A percentile compares a stretch with the other conserved stretches of the same genome.
phyloP scores from a whole-genome alignment of 2,113 vertebrate genomes.

The Lamprologus ornatipinnis region DNA sequence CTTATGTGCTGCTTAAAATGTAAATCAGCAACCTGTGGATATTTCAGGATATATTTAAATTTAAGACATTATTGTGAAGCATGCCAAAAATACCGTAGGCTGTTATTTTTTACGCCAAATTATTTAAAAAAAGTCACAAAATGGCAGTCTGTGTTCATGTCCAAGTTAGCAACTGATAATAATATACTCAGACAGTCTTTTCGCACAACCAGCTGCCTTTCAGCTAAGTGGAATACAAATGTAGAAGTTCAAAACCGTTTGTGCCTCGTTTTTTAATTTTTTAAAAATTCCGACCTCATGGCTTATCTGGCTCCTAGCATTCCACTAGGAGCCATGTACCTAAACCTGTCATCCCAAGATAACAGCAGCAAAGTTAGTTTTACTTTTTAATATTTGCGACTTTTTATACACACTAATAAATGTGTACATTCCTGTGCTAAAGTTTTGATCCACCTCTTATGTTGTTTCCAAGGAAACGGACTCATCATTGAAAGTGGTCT shows the following conservation, averaged over 20 bases:
- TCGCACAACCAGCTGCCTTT: background rate
- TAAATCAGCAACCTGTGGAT: background rate
- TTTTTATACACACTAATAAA: background rate
- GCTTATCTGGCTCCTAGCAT: background rate
- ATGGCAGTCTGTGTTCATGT: background rate
- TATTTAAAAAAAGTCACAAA: background rate
- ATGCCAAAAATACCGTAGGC: background rate
- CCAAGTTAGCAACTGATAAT: background rate
- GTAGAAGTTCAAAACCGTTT: background rate
- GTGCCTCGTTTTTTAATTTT: background rate
- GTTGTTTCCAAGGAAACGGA: background rate
- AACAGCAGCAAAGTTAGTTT: background rate
- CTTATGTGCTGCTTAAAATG: background rate
- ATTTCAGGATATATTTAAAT: background rate
- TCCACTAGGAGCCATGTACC: background rate
- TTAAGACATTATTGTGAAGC: background rate
- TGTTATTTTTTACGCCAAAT: background rate
- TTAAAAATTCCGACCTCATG: rapidly evolving
- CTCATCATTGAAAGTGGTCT: background rate
- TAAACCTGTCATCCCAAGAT: background rate
- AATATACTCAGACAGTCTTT: background rate
- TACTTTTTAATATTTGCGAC: background rate
- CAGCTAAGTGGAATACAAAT: background rate
- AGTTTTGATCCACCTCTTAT: background rate
- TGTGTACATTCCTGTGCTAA: background rate